Percentiles rank a stretch among this genome's conserved stretches.
Conservation (phyloP, 2,113 vertebrate genomes). For the Gadus macrocephalus region DNA sequence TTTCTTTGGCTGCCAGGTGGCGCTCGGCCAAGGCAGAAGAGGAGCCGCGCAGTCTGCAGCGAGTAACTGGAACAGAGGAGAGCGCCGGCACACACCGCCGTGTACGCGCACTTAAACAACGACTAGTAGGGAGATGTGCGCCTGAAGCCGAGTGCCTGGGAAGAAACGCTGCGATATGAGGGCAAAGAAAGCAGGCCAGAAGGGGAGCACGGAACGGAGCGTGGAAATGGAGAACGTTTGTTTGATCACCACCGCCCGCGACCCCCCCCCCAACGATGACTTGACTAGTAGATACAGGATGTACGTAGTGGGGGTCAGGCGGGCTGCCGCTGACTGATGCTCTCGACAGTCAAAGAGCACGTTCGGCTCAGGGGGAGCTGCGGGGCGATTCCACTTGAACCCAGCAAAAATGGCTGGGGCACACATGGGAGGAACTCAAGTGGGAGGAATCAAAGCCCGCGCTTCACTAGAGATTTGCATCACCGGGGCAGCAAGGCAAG, state of each 20-base stretch:
- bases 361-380: neutral
- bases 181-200: neutral
- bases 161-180: slow-evolving; percentile 12
- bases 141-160: slow-evolving; percentile 18
- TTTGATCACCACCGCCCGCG: neutral
- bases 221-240: neutral
- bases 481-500: slow-evolving; percentile 16
- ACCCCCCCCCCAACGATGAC: no score
- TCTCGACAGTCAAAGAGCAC: neutral
- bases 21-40: slow-evolving; percentile 64
- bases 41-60: slow-evolving; percentile 77
- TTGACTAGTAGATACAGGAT: no score
- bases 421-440: neutral
- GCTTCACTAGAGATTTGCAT: slow-evolving; percentile 1
- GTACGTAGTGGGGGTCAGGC: neutral
- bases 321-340: slow-evolving; percentile 6
- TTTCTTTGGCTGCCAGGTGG: slow-evolving; percentile 80
- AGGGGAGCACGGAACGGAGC: slow-evolving; percentile 3
- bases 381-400: neutral
- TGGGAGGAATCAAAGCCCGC: neutral
- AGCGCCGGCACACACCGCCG: slow-evolving; percentile 47
- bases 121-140: slow-evolving; percentile 20
- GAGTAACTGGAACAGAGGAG: slow-evolving; percentile 70
- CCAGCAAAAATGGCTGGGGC: slow-evolving; percentile 1
- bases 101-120: slow-evolving; percentile 2